Evolutionary conservation across 2,797 vertebrate genomes (phyloP), one percentile per base, ranked within the genome.

Genomic region (Leptoclinus maculatus): DNA sequence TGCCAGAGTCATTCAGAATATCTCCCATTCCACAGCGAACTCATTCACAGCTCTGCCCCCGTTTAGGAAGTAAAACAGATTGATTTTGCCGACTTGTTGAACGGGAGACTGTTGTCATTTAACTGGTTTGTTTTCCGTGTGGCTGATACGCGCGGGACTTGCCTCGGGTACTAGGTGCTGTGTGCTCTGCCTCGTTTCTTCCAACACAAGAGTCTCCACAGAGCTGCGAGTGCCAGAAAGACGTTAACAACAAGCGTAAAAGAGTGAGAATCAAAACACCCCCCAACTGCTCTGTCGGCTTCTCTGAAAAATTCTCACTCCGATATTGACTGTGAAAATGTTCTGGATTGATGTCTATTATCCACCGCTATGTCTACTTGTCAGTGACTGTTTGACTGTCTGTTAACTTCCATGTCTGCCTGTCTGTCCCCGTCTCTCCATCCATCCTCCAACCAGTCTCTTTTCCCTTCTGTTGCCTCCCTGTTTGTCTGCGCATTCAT

Each of bases 401-500:
- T 84, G 86, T 71, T 78, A 79, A 82, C 78, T 66, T 79, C 25
- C 71, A 77, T 49, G 85, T 86, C 76, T 76, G 71, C 63, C 73
- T 74, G 86, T 82, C 87, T 88, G 78, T 87, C 83, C 79, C 49
- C 69, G 38, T 65, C 54, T 89, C 80, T 83, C 57, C 83, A 71
- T 83, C 82, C 77, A 58, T 76, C 84, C 81, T 83, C 79, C 85
- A 87, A 87, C 82, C 74, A 56, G 78, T 76, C 84, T 89, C 64
- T 68, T 45, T 73, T 87, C 76, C 79, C 71, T 72, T 79, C 74
- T 62, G 63, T 83, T 80, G 69, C 76, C 83, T 87, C 77, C 82
- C 78, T 83, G 84, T 84, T 83, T 66, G 82, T 88, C 88, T 86
- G 83, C 69, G 25, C 78, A 74, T 87, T 92, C 86, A 90, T 84